Evolutionary conservation across 2,888 invertebrate species (phyloP).

Genomic region (Amiota mariae): DNA sequence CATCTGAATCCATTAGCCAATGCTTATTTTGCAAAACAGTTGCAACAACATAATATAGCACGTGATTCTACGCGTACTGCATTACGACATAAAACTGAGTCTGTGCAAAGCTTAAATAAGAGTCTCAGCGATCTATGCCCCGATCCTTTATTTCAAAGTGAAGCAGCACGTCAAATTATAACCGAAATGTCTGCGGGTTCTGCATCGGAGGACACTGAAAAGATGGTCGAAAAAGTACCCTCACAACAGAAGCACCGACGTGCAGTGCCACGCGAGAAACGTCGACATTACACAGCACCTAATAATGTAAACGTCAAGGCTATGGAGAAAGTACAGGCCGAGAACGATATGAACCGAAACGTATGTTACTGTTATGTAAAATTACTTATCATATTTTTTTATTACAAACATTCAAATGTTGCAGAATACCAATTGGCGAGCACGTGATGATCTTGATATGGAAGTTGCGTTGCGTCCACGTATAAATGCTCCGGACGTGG

Average conservation of each 20-base stretch:
- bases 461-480: slow-evolving; percentile 85
- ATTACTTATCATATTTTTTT: not conserved
- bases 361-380: slow-evolving; percentile 55
- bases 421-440: slow-evolving; percentile 77
- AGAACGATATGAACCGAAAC: slow-evolving; percentile 74
- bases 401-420: slow-evolving; percentile 15
- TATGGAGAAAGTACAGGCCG: slow-evolving; percentile 76
- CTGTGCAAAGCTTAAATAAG: slow-evolving; percentile 72
- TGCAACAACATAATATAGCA: slow-evolving; percentile 56
- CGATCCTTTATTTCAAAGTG: slow-evolving; percentile 84
- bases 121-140: slow-evolving; percentile 79
- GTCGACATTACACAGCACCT: slow-evolving; percentile 91
- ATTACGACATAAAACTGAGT: slow-evolving; percentile 71
- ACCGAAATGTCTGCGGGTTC: slow-evolving; percentile 81
- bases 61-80: slow-evolving; percentile 63
- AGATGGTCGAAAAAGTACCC: slow-evolving; percentile 74
- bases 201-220: slow-evolving; percentile 73
- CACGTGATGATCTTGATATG: slow-evolving; percentile 90
- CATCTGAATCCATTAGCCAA: slow-evolving; percentile 67
- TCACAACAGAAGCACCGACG: slow-evolving; percentile 78
- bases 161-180: slow-evolving; percentile 89
- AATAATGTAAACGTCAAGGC: slow-evolving; percentile 81
- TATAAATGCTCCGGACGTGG: slow-evolving; percentile 88
- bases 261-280: slow-evolving; percentile 86
- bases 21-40: slow-evolving; percentile 69